Percentiles rank a stretch among this genome's conserved stretches.
Evolutionary conservation across 1,140 invertebrate species (phyloP).

Genomic region (Macrocentrus cingulum): DNA sequence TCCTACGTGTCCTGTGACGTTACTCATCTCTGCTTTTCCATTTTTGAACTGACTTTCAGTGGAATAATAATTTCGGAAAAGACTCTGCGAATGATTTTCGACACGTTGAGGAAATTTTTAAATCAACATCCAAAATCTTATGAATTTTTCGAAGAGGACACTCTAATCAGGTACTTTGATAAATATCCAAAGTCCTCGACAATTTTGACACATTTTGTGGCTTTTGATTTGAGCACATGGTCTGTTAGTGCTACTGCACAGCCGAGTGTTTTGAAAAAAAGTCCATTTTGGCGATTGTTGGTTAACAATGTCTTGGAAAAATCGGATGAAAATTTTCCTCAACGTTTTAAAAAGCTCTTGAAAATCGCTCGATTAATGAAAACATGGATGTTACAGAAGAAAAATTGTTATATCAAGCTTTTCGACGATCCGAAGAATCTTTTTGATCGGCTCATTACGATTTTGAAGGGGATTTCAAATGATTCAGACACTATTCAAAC

Average conservation of each 20-base stretch:
- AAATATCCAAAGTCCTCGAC: slow-evolving; percentile 39
- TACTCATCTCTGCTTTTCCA: slow-evolving; percentile 35
- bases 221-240: slow-evolving; percentile 34
- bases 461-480: background rate
- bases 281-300: background rate
- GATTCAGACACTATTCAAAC: background rate
- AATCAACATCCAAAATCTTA: slow-evolving; percentile 35
- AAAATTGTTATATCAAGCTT: slow-evolving; percentile 34
- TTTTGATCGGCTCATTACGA: background rate
- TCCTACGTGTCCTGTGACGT: slow-evolving; percentile 1
- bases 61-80: slow-evolving; percentile 25
- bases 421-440: slow-evolving; percentile 30
- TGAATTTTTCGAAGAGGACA: slow-evolving; percentile 28
- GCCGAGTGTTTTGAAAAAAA: too few species aligned
- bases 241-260: background rate
- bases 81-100: slow-evolving; percentile 30
- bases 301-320: slow-evolving; percentile 22
- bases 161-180: slow-evolving; percentile 39
- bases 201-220: slow-evolving; percentile 43
- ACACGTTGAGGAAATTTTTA: slow-evolving; percentile 42
- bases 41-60: slow-evolving; percentile 36
- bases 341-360: slow-evolving; percentile 34
- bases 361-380: slow-evolving; percentile 21
- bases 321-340: slow-evolving; percentile 35
- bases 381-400: slow-evolving; percentile 16